Evolutionary conservation across 2,888 invertebrate genomes (phyloP), one percentile per base, ranked within the genome.

Genomic region (Drosophila pegasa): DNA sequence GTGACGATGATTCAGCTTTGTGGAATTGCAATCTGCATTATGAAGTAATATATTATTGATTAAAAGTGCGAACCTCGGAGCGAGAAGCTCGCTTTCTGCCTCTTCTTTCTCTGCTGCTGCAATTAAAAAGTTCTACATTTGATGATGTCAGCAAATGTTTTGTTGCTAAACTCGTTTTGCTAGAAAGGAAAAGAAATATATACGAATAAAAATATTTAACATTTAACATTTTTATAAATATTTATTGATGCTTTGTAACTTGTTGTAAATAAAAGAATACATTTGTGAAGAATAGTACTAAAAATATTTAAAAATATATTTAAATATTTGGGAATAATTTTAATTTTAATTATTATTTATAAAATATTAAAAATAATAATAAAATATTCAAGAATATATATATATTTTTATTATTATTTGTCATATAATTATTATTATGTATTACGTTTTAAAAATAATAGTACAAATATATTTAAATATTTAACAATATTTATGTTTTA

Each of bases 1-100:
- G n/a, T 18, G 38, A 2, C n/a, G 40, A 50, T 84, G 88, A 80
- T 51, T 85, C 78, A 87, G 63, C 60, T 29, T 14, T 29, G 14
- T 20, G 31, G 38, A 33, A 58, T 78, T 57, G 14, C 33, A 31
- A 66, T 40, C 20, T 55, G 37, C 14, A 20, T 20, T 47, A 47
- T 48, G 27, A 18, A 48, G 29, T 48, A 31, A 12, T 31, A 31
- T 33, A 20, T 9, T 20, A 33, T 16, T 33, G 35, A 43, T 68
- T 40, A n/a, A 27, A 38, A 43, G n/a, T 25, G n/a, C 5, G n/a
- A 43, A n/a, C 9, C 8, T 4, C 9, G 9, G 8, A n/a, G 41
- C 14, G 12, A n/a, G 25, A 25, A n/a, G 20, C 35, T n/a, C 20
- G 35, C 3, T 35, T 33, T 14, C 14, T n/a, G 4, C 5, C n/a